A percentile compares a stretch with the other conserved stretches of the same genome.
These are phyloP conservation scores for Busseola fusca DNA, from an alignment of 2,888 invertebrate species.

Conservation along the genomic window DNA sequence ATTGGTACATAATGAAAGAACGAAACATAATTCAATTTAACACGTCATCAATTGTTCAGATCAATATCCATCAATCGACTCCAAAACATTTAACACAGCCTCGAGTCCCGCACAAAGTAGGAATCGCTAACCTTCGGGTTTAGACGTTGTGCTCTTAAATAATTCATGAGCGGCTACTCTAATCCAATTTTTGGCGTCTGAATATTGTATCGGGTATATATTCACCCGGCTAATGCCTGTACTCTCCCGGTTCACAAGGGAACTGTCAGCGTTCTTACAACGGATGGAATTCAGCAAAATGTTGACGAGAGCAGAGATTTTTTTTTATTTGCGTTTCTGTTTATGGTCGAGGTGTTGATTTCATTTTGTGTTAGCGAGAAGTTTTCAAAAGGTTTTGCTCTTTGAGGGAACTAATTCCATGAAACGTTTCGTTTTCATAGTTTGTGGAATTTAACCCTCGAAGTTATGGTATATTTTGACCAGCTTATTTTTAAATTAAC, in stretches of 20 bases:
- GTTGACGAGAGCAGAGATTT: conserved; percentile 19
- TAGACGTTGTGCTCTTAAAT: conserved; percentile 40
- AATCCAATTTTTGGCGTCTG: conserved; percentile 41
- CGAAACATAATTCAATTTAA: neutral
- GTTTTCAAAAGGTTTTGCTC: neutral
- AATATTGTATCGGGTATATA: conserved; percentile 47
- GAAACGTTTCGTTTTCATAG: neutral
- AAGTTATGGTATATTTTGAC: neutral
- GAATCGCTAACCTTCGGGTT: conserved; percentile 23
- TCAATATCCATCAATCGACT: conserved; percentile 1
- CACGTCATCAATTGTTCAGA: neutral
- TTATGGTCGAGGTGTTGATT: neutral
- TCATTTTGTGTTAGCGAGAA: neutral
- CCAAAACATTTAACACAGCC: conserved; percentile 23
- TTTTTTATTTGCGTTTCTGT: neutral
- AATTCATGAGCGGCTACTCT: conserved; percentile 54
- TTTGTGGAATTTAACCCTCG: neutral
- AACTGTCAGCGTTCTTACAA: conserved; percentile 14
- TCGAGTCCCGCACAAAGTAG: conserved; percentile 3
- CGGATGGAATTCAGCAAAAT: conserved; percentile 16
- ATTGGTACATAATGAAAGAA: no score
- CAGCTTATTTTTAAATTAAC: neutral
- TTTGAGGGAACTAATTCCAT: no score
- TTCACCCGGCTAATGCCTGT: conserved; percentile 43
- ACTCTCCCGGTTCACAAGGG: conserved; percentile 19